Evolutionary conservation across 2,113 vertebrate species (phyloP).

Genomic region (Grallaria varia): DNA sequence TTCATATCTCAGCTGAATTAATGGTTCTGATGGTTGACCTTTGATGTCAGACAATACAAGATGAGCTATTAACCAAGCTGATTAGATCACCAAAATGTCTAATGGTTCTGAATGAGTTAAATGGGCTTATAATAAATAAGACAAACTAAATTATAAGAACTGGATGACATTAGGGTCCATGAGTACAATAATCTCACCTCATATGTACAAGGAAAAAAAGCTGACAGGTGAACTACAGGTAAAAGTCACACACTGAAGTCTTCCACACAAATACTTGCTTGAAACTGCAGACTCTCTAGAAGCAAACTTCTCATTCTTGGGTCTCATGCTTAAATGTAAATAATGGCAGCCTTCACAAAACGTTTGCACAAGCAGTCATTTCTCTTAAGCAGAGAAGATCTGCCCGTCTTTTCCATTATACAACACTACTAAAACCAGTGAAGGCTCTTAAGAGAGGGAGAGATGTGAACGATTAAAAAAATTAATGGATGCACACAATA

Average conservation of each 20-base stretch:
- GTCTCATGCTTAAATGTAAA: constrained; percentile 10
- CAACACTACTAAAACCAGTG: neutral
- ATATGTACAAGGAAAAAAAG: neutral
- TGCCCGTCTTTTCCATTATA: neutral
- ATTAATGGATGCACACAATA: neutral
- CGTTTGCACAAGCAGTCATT: neutral
- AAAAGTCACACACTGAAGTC: neutral
- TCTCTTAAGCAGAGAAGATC: neutral
- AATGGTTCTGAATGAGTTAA: neutral
- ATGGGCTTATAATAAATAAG: neutral
- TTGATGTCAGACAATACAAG: constrained; percentile 22
- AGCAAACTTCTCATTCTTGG: constrained; percentile 12
- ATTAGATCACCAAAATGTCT: neutral
- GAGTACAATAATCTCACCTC: neutral
- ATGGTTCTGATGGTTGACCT: constrained; percentile 48
- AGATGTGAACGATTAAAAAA: neutral
- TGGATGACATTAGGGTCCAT: neutral
- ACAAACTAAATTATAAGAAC: neutral
- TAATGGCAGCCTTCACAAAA: neutral
- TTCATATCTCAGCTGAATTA: neutral
- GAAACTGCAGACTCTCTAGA: neutral
- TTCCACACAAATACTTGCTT: neutral
- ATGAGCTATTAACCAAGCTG: neutral
- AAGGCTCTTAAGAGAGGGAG: constrained; percentile 16
- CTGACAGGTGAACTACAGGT: neutral